Percentiles rank a stretch among this genome's conserved stretches.
Evolutionary conservation across 2,888 invertebrate genomes (phyloP).

Genomic region (Melikaiella ostensackeni): DNA sequence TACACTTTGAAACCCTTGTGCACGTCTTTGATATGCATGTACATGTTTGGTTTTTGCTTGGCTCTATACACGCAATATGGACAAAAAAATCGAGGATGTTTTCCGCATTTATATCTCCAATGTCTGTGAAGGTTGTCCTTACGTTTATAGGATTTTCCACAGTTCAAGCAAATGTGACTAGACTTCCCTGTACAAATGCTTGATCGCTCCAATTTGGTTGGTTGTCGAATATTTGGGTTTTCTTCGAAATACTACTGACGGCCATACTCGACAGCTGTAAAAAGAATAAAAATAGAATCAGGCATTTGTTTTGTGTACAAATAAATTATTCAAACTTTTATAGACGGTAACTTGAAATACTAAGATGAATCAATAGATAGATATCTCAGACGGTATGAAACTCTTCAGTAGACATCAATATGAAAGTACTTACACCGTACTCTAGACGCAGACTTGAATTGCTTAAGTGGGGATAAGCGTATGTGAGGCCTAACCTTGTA

Average conservation of each 20-base stretch:
- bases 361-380: not conserved
- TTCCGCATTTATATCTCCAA: conserved; percentile 55
- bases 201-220: not conserved
- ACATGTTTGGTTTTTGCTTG: conserved; percentile 56
- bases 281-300: not conserved
- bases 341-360: not conserved
- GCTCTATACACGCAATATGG: conserved; percentile 66
- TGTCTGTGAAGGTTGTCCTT: conserved; percentile 65
- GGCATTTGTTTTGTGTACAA: not conserved
- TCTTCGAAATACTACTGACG: conserved; percentile 16
- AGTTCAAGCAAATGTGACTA: conserved; percentile 59
- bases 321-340: not conserved
- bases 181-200: conserved; percentile 10
- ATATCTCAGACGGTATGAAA: not conserved
- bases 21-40: conserved; percentile 56
- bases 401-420: not conserved
- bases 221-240: not conserved
- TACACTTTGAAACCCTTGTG: not conserved
- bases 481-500: too few relatives aligned
- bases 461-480: too few relatives aligned
- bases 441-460: too few relatives aligned
- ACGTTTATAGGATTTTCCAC: conserved; percentile 66
- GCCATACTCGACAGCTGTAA: not conserved
- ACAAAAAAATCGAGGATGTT: conserved; percentile 70
- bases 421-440: too few relatives aligned